Conservation (phyloP, 2,113 vertebrate species). For the Bucco capensis region DNA sequence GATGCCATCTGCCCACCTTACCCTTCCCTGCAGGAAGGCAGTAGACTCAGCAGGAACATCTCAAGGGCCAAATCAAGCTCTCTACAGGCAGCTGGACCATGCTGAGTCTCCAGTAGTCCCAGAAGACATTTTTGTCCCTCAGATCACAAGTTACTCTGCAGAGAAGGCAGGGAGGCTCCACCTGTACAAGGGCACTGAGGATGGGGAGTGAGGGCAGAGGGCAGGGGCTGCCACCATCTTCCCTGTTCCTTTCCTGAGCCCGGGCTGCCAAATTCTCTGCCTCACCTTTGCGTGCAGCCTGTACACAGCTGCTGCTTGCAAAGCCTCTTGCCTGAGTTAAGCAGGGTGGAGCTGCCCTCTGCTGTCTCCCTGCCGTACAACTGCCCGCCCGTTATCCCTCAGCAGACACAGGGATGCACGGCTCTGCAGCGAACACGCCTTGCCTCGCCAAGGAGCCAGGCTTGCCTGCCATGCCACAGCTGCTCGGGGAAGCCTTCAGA, state of each 20-base stretch:
- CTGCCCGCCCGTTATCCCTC: not conserved
- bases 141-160: accelerated
- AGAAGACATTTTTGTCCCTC: not conserved
- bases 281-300: accelerated
- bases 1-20: too few species aligned
- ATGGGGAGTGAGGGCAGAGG: not conserved
- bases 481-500: accelerated
- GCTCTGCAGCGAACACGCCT: not conserved
- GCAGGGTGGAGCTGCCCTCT: slow-evolving; percentile 69
- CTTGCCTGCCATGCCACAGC: accelerated
- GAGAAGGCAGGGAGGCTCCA: not conserved
- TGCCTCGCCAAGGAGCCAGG: accelerated
- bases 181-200: not conserved
- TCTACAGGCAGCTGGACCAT: accelerated
- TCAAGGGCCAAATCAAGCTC: not conserved
- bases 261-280: accelerated
- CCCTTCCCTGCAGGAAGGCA: not conserved
- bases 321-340: not conserved
- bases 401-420: accelerated
- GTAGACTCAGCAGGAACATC: not conserved
- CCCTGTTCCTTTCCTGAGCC: accelerated
- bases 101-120: not conserved
- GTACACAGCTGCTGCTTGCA: accelerated
- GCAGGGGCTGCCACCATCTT: too few species aligned
- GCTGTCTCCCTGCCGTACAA: slow-evolving; percentile 22